These are phyloP conservation scores for Paralichthys olivaceus DNA, from an alignment of 2,113 vertebrate species.

Conservation along the genomic window DNA sequence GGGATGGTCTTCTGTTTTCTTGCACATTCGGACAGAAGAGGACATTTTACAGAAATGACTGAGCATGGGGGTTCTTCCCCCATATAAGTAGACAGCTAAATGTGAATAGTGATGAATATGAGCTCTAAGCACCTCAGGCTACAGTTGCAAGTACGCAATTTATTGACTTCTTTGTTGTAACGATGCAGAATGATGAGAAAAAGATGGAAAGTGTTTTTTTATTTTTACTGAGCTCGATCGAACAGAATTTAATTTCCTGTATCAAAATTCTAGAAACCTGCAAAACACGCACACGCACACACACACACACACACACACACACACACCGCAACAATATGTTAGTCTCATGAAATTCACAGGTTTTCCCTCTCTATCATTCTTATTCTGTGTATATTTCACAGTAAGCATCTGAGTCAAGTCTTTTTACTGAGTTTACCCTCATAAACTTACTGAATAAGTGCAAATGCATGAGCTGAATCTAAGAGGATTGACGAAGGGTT, in stretches of 20 bases:
- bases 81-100: neutral
- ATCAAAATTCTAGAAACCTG: too few species aligned
- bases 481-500: neutral
- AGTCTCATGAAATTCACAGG: too few species aligned
- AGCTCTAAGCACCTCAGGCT: neutral
- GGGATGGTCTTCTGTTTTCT: neutral
- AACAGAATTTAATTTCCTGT: too few species aligned
- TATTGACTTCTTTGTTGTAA: neutral
- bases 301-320: too few species aligned
- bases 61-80: neutral
- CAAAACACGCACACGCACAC: too few species aligned
- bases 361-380: too few species aligned
- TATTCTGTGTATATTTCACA: too few species aligned
- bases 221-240: too few species aligned
- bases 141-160: too few species aligned
- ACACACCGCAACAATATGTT: too few species aligned
- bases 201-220: neutral
- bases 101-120: neutral
- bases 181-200: neutral
- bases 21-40: neutral
- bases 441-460: neutral
- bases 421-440: too few species aligned
- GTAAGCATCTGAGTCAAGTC: too few species aligned
- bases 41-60: neutral
- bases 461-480: neutral